A percentile compares a stretch with the other conserved stretches of the same genome.
Conservation (phyloP, 2,888 invertebrate species). For the Plagodis dolabraria region DNA sequence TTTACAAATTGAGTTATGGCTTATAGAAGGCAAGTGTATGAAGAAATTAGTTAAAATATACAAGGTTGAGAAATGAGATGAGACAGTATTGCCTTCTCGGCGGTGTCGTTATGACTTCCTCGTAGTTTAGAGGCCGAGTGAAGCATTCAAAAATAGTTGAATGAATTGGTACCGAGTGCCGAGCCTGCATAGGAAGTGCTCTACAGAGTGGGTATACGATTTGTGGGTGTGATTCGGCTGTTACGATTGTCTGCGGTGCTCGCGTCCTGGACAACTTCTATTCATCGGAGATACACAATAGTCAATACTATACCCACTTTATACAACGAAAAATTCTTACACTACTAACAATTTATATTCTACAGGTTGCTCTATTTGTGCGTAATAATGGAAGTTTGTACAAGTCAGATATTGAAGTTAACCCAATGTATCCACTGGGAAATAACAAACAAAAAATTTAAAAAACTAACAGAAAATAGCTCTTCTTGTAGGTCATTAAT, state of each 20-base stretch:
- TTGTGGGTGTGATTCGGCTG: conserved; percentile 11
- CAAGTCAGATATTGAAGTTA: no score
- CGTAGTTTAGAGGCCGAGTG: conserved; percentile 19
- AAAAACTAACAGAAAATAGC: no score
- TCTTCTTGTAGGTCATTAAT: no score
- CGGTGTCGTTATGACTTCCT: conserved; percentile 24
- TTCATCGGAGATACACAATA: no score
- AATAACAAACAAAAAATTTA: no score
- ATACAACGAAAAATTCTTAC: no score
- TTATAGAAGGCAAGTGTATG: conserved; percentile 6
- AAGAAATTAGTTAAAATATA: conserved; percentile 19
- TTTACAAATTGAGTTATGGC: conserved; percentile 12
- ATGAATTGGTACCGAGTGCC: conserved; percentile 6
- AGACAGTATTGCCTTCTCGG: conserved; percentile 18
- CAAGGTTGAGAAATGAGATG: conserved; percentile 9
- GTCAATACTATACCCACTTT: no score
- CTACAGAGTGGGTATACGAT: conserved; percentile 16
- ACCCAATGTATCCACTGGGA: no score
- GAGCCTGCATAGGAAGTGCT: conserved; percentile 12
- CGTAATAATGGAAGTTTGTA: no score
- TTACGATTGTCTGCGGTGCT: conserved; percentile 1
- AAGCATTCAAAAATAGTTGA: conserved; percentile 8
- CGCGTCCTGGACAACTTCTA: background rate
- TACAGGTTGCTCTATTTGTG: no score
- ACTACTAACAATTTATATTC: no score